Percentiles rank a stretch among this genome's conserved stretches.
Evolutionary conservation across 2,888 invertebrate species (phyloP).

Genomic region (Microchrysa polita): DNA sequence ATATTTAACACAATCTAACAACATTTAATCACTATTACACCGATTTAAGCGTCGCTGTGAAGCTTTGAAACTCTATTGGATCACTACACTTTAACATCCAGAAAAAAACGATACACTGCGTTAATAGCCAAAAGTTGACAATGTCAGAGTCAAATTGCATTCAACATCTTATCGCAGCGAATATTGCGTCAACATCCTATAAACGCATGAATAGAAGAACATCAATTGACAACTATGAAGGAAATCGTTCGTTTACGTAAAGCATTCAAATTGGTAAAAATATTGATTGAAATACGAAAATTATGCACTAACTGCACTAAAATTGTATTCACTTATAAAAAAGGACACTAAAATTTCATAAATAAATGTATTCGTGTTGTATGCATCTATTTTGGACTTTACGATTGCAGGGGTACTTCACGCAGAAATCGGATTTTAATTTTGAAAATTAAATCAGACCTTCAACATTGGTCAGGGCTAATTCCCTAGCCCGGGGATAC

Average conservation of each 20-base stretch:
- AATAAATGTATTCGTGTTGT: slow-evolving; percentile 44
- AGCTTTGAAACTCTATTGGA: slow-evolving; percentile 17
- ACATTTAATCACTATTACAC: slow-evolving; percentile 17
- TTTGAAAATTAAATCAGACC: no score
- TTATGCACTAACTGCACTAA: slow-evolving; percentile 20
- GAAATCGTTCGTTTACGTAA: slow-evolving; percentile 17
- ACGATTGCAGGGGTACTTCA: no score
- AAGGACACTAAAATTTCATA: slow-evolving; percentile 27
- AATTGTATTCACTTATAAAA: slow-evolving; percentile 29
- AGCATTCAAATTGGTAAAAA: slow-evolving; percentile 22
- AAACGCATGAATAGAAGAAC: no score
- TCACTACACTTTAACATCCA: slow-evolving; percentile 35
- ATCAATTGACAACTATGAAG: slow-evolving; percentile 12
- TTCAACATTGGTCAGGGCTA: no score
- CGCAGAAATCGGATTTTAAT: no score
- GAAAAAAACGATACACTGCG: not conserved
- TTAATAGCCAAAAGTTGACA: not conserved
- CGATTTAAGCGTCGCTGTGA: no score
- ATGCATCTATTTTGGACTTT: slow-evolving; percentile 10
- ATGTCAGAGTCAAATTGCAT: not conserved
- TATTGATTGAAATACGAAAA: slow-evolving; percentile 20
- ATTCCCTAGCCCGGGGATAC: no score
- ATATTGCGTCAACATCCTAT: no score
- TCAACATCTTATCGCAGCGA: not conserved
- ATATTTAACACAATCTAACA: slow-evolving; percentile 10